Evolutionary conservation across 35 echinoderm and acorn worm species (phyloP).

Genomic region (Lytechinus variegatus): DNA sequence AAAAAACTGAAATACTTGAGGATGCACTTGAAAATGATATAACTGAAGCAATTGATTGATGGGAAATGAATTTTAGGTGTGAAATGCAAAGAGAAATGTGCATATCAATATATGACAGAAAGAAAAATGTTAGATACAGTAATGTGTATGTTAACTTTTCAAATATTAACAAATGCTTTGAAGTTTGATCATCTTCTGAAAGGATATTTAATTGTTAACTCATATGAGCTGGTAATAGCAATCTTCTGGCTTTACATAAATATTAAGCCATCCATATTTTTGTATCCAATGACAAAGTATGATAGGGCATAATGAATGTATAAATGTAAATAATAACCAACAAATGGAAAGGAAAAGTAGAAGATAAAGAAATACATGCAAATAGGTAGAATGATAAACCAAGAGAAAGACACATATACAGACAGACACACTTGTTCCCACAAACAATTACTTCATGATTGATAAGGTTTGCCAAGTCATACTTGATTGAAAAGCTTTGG

Average conservation of each 20-base stretch:
- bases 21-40: not conserved
- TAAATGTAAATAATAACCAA: not conserved
- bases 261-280: too few relatives aligned
- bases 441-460: conserved; percentile 1
- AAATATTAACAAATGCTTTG: not conserved
- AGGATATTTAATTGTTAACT: not conserved
- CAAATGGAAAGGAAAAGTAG: not conserved
- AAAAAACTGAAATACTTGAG: not conserved
- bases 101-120: not conserved
- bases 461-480: not conserved
- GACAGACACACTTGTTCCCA: conserved; percentile 1
- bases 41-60: not conserved
- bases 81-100: not conserved
- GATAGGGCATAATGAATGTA: not conserved
- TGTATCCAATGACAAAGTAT: not conserved
- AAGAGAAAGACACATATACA: not conserved
- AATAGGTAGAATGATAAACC: not conserved
- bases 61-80: not conserved
- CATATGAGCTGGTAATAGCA: too few relatives aligned
- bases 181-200: not conserved
- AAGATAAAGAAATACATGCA: not conserved
- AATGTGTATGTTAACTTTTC: not conserved
- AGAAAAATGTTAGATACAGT: not conserved
- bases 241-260: too few relatives aligned
- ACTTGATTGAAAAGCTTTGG: not conserved